Conservation (phyloP, 2,797 vertebrate species). For the Artibeus lituratus region DNA sequence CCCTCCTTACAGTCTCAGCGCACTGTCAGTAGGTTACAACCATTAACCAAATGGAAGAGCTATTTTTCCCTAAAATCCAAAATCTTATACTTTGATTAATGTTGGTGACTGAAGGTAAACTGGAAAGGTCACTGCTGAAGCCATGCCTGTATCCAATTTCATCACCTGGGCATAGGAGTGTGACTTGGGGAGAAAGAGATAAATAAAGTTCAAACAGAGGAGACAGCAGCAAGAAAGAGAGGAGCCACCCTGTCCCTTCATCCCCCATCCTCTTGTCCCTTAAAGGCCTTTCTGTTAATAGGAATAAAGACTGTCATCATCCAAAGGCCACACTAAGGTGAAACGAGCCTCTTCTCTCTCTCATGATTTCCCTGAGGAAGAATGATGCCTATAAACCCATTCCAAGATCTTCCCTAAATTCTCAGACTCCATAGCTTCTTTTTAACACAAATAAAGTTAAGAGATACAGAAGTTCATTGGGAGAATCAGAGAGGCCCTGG, state of each 20-base stretch:
- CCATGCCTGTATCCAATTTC: too few species aligned
- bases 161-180: neutral
- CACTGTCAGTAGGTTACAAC: neutral
- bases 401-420: neutral
- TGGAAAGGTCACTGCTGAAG: neutral
- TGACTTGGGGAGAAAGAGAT: neutral
- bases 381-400: neutral
- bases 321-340: neutral
- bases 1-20: neutral
- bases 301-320: too few species aligned
- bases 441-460: neutral
- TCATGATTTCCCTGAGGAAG: neutral
- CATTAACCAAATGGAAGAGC: neutral
- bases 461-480: neutral
- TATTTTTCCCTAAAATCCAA: neutral
- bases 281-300: neutral
- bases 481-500: neutral
- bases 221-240: neutral
- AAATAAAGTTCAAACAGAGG: neutral
- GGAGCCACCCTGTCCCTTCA: too few species aligned
- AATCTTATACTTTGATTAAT: neutral
- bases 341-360: fast-evolving
- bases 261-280: fast-evolving
- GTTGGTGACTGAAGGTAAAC: neutral
- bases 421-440: neutral